Conservation (phyloP, 2,888 invertebrate genomes). For the Cheilosia soror region DNA sequence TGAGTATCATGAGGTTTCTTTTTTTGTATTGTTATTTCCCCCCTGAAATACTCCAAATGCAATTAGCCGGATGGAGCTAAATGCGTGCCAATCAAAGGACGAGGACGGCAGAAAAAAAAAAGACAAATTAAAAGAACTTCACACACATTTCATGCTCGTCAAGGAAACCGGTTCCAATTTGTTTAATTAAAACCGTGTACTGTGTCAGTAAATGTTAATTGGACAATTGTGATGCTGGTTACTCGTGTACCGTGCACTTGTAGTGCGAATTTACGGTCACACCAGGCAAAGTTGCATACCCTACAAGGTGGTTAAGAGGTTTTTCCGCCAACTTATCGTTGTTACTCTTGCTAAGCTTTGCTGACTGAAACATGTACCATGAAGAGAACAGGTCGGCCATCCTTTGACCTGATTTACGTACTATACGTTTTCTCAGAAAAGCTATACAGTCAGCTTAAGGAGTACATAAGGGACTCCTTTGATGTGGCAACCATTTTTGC, state of each 20-base stretch:
- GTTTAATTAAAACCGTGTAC: conserved; percentile 70
- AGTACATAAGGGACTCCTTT: not conserved
- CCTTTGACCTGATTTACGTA: not conserved
- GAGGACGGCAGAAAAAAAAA: conserved; percentile 6
- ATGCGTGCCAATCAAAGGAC: conserved; percentile 66
- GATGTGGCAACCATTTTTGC: not conserved
- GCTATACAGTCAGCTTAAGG: not conserved
- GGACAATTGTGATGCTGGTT: conserved; percentile 37
- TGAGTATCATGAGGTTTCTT: conserved; percentile 6
- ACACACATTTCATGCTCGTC: conserved; percentile 53
- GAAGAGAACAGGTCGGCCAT: not conserved
- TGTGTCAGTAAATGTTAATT: conserved; percentile 65
- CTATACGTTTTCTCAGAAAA: conserved; percentile 4
- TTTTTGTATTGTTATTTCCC: conserved; percentile 8
- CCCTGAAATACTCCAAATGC: conserved; percentile 18
- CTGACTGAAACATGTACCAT: not conserved
- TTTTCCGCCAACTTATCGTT: conserved; percentile 10
- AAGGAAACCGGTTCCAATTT: conserved; percentile 67
- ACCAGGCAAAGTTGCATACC: not conserved
- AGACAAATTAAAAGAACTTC: conserved; percentile 21
- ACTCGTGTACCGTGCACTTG: not conserved
- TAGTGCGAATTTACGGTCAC: conserved; percentile 17
- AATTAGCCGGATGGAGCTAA: conserved; percentile 60
- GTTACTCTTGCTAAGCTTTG: conserved; percentile 3
- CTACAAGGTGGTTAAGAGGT: not conserved